phyloP scores from a whole-genome alignment of 1,140 invertebrate genomes.

The Drosophila bipectinata region DNA sequence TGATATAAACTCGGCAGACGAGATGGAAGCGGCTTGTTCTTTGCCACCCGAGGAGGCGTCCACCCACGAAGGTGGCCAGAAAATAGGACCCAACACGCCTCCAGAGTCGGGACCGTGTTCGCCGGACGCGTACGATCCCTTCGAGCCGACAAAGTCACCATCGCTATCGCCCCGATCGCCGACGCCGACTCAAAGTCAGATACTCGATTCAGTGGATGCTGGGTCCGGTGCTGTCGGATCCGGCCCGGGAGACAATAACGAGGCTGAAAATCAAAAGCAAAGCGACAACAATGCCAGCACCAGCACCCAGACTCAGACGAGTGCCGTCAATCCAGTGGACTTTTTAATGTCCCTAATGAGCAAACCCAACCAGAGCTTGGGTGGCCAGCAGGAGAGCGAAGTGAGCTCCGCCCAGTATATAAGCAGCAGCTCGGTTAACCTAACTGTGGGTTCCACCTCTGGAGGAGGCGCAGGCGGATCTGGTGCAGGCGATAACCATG shows the following conservation, averaged over 20 bases:
- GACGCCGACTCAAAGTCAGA: slow-evolving; percentile 64
- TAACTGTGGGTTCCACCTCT: slow-evolving; percentile 20
- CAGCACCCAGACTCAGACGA: slow-evolving; percentile 53
- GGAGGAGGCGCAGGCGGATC: slow-evolving; percentile 3
- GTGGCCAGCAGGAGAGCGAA: slow-evolving; percentile 63
- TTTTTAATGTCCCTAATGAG: slow-evolving; percentile 83
- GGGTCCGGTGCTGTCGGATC: slow-evolving; percentile 20
- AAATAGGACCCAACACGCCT: slow-evolving; percentile 84
- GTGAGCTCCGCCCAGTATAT: slow-evolving; percentile 63
- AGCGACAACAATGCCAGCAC: slow-evolving; percentile 20
- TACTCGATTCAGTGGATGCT: slow-evolving; percentile 25
- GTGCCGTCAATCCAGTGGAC: slow-evolving; percentile 73
- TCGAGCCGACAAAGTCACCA: slow-evolving; percentile 93
- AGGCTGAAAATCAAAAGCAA: slow-evolving; percentile 24
- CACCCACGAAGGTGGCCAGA: slow-evolving; percentile 51
- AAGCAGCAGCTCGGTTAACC: slow-evolving; percentile 39
- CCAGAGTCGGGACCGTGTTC: slow-evolving; percentile 83
- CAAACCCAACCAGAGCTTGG: slow-evolving; percentile 61
- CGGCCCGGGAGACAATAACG: slow-evolving; percentile 35
- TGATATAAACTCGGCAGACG: slow-evolving; percentile 74
- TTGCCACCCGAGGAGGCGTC: slow-evolving; percentile 16
- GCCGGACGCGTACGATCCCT: slow-evolving; percentile 92
- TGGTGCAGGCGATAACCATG: slow-evolving; percentile 35
- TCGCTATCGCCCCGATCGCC: slow-evolving; percentile 85
- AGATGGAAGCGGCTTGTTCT: slow-evolving; percentile 57